Base-by-base conservation (phyloP, 1,140 invertebrate genomes). In the Condylostylus longicornis region DNA sequence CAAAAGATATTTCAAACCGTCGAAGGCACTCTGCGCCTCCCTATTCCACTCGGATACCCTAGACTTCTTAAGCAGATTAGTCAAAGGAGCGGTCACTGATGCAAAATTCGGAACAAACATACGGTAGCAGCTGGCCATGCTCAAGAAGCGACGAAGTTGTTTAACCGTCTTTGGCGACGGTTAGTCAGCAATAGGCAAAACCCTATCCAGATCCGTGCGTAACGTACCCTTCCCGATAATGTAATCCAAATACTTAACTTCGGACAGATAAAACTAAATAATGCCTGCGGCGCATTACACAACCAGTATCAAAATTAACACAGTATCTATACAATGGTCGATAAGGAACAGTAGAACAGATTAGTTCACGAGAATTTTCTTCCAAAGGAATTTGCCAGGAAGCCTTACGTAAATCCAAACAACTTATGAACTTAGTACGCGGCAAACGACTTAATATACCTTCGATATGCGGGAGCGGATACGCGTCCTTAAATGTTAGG, bases 381-480 rank as follows among this genome's bases (percentile, higher is more conserved):
- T 40, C 43, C 14, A 62, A 5, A 1, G 47, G 46, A 0, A 61
- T 43, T 27, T 63, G 50, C 35, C 41, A 50, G 44, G 58, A 63
- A 5, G 57, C 58, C 8, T 44, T 14, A 7, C 40, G 35, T 13
- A 58, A 35, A 39, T 66, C 64, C 4, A 65, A 13, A 1, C 46
- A 53, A 1, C 49, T 47, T 41, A 64, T 63, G 30, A 37, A 48
- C 15, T 35, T 48, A 7, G 42, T 38, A 4, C 42, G 40, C 19
- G 43, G 41, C 1, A 56, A 37, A 3, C 35, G 33, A 20, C 62
- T 46, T 5, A 70, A 44, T 7, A 58, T 38, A 13, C 63, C 61
- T 23, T 66, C 61, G 6, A 68, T 60, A 17, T 50, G 40, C 2
- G 63, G 62, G 5, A 67, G 44, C 4, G 63, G 63, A 42, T 53